Evolutionary conservation across 1,140 invertebrate genomes (phyloP), one percentile per base, ranked within the genome.

Genomic region (Ganaspis sp.): DNA sequence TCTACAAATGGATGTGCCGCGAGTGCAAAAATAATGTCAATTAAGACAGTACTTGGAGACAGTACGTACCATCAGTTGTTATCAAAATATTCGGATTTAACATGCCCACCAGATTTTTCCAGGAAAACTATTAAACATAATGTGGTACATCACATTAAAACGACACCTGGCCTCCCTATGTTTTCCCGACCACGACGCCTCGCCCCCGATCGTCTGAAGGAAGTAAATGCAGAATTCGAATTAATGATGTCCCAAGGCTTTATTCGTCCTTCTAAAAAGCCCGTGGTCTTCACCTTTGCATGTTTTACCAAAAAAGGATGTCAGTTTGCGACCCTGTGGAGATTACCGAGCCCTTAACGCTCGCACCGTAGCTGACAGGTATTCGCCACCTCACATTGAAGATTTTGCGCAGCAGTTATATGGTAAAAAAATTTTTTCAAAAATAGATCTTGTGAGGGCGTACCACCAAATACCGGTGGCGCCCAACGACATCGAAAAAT

Each of bases 281-380:
- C n/a, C n/a, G n/a, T n/a, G n/a, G n/a, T n/a, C n/a, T n/a, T n/a
- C n/a, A n/a, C n/a, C n/a, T n/a, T n/a, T n/a, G n/a, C n/a, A n/a
- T n/a, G n/a, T n/a, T n/a, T n/a, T n/a, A n/a, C 81, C 82, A 0
- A 92, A 93, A 78, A 74, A 79, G 53, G 81, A 87, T 74, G 91
- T 88, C 0, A 74, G 81, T 0, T 88, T 84, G 79, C 75, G 92
- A 29, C 87, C 89, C 8, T 92, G 90, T 80, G 90, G 92, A 0
- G 92, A 93, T 73, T 93, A 92, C 75, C 78, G 90, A 9, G 42
- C 19, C 4, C 80, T 93, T 4, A 93, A 93, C 80, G 73, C 70
- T 0, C 53, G 77, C 8, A 82, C 81, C 0, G 42, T 72, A 6
- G 80, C 85, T 0, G 89, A 92, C 64, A 17, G 76, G 0, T 91